Percentiles rank a stretch among this genome's conserved stretches.
Conservation (phyloP, 2,797 vertebrate species). For the Phoeniculus purpureus region DNA sequence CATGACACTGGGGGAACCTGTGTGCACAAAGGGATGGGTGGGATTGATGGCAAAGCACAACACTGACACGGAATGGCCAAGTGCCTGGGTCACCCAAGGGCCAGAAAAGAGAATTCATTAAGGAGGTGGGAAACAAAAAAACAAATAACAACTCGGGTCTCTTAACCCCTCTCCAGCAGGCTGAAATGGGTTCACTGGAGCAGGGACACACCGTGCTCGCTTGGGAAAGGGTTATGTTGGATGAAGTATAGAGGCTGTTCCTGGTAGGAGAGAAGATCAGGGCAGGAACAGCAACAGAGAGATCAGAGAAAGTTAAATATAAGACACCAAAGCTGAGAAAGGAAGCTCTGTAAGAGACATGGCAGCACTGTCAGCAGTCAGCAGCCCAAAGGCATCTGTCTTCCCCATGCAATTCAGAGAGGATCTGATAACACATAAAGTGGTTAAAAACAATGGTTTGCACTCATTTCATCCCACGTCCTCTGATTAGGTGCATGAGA, state of each 20-base stretch:
- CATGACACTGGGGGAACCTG: rapidly evolving
- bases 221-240: background rate
- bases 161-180: no score
- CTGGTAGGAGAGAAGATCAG: rapidly evolving
- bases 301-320: background rate
- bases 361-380: background rate
- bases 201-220: rapidly evolving
- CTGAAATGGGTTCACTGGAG: background rate
- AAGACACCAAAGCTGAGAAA: background rate
- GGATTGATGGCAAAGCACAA: background rate
- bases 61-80: rapidly evolving
- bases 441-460: background rate
- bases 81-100: background rate
- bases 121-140: background rate
- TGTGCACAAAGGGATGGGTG: background rate
- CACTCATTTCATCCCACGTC: background rate
- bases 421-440: background rate
- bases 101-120: background rate
- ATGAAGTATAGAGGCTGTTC: background rate
- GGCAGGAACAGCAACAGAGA: background rate
- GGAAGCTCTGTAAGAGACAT: background rate
- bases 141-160: rapidly evolving
- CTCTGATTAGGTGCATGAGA: rapidly evolving
- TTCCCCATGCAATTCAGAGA: rapidly evolving
- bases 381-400: rapidly evolving